Evolutionary conservation across 2,888 invertebrate genomes (phyloP).

Genomic region (Nephrotoma flavescens): DNA sequence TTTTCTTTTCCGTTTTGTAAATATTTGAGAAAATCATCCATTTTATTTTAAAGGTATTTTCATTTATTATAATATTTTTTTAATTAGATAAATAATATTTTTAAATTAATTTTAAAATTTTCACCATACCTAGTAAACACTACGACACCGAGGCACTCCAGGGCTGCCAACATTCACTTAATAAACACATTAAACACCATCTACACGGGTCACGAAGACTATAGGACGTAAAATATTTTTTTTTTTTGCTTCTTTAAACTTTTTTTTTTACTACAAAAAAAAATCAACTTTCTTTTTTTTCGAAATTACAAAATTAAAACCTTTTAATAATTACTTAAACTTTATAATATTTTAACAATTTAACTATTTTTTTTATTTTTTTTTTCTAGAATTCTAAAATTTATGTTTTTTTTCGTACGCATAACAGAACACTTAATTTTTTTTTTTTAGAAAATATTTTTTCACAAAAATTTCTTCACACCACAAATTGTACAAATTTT

Average conservation of each 20-base stretch:
- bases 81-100: not conserved
- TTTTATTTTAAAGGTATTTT: not conserved
- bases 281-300: not conserved
- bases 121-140: constrained; percentile 32
- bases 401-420: not conserved
- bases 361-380: not conserved
- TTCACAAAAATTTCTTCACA: not conserved
- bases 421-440: not conserved
- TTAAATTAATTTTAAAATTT: not conserved
- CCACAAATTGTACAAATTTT: not conserved
- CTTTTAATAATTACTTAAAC: not conserved
- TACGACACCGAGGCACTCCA: constrained; percentile 36
- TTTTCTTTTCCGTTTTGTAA: not conserved
- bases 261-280: not conserved
- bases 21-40: not conserved
- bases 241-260: constrained; percentile 1
- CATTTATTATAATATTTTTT: not conserved
- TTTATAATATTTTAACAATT: not conserved
- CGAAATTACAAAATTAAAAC: not conserved
- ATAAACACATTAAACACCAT: constrained; percentile 14
- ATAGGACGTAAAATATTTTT: not conserved
- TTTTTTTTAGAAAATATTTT: not conserved
- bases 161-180: constrained; percentile 35
- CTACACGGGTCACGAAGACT: constrained; percentile 10
- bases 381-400: not conserved